Conservation (phyloP, 2,797 vertebrate genomes). For the Periparus ater region DNA sequence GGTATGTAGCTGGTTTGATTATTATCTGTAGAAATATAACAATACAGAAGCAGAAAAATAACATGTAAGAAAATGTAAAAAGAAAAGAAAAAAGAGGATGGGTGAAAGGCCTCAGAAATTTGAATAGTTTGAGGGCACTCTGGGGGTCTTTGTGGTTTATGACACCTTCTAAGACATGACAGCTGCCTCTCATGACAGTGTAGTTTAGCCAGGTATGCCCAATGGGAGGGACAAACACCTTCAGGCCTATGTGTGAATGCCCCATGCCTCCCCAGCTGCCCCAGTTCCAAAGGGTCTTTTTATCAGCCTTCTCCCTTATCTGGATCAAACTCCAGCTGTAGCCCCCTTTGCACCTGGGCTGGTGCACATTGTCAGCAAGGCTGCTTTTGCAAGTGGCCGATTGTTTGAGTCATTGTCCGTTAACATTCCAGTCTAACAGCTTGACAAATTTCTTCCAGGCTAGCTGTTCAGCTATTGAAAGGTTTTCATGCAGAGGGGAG, state of each 20-base stretch:
- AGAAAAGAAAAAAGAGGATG: not conserved
- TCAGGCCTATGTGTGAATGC: not conserved
- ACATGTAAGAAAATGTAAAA: not conserved
- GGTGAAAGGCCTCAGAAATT: not conserved
- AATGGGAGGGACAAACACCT: not conserved
- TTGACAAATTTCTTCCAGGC: not conserved
- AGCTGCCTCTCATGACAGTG: not conserved
- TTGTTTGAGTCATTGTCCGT: not conserved
- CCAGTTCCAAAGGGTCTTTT: not conserved
- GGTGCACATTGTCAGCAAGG: fast-evolving
- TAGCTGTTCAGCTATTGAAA: not conserved
- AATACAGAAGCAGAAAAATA: not conserved
- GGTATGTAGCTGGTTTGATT: not conserved
- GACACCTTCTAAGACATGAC: not conserved
- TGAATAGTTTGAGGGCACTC: not conserved
- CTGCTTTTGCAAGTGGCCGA: not conserved
- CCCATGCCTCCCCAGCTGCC: not conserved
- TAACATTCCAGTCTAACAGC: not conserved
- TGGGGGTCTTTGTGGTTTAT: not conserved
- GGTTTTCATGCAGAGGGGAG: not conserved
- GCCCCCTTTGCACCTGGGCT: not conserved
- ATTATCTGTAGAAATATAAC: not conserved
- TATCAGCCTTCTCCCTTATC: not conserved
- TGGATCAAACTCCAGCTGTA: not conserved
- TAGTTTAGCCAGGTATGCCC: not conserved